Evolutionary conservation across 1,140 invertebrate species (phyloP).

Genomic region (Pachyrhynchus sulphureomaculatus): DNA sequence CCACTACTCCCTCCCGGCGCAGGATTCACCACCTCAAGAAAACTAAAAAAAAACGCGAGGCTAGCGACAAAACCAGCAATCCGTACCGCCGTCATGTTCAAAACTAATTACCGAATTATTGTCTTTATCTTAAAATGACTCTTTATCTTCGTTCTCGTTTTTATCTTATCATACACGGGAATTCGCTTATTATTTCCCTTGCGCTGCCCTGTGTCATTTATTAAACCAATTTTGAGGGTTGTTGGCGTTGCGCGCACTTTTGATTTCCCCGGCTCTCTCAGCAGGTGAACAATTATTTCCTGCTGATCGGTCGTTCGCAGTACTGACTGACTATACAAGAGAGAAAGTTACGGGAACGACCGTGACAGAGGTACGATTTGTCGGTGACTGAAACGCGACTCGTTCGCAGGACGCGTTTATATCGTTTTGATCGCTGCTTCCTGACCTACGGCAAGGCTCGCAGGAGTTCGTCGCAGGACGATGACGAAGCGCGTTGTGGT

Average conservation of each 20-base stretch:
- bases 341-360: constrained; percentile 22
- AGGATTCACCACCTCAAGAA: constrained; percentile 7
- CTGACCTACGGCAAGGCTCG: constrained; percentile 16
- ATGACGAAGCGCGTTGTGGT: constrained; percentile 1
- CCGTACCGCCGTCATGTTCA: background rate
- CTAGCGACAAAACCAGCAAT: background rate
- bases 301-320: constrained; percentile 24
- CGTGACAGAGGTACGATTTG: constrained; percentile 13
- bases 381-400: constrained; percentile 18
- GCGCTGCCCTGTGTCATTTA: constrained; percentile 17
- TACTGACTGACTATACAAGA: constrained; percentile 12
- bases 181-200: too few relatives aligned
- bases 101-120: constrained; percentile 1
- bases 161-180: constrained; percentile 11
- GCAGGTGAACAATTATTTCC: background rate
- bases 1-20: constrained; percentile 1
- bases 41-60: constrained; percentile 13
- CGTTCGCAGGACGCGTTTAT: constrained; percentile 11
- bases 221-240: background rate
- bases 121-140: constrained; percentile 10
- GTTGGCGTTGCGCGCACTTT: background rate
- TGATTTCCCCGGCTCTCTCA: background rate
- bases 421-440: constrained; percentile 10
- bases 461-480: constrained; percentile 8
- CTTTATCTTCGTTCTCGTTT: too few relatives aligned